Evolutionary conservation across 2,113 vertebrate genomes (phyloP), one percentile per base, ranked within the genome.

Genomic region (Gila orcuttii): DNA sequence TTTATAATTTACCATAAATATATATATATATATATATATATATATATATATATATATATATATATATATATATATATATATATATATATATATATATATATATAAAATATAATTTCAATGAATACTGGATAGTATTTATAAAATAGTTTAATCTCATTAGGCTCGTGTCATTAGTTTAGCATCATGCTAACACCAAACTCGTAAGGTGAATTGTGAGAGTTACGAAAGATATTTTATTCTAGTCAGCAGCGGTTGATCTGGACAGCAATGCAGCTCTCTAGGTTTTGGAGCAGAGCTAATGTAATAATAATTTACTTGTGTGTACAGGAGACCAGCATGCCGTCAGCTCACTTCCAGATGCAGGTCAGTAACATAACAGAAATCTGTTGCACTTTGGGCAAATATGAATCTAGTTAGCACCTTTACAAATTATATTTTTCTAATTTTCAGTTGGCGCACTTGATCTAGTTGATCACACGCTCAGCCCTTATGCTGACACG

Each of bases 371-470:
- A 25, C 57, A 31, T n/a, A 19, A 11, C 12, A 6, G 9, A 21
- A 42, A 64, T n/a, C 15, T 21, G 28, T 28, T 1, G 28, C 28
- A 4, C 31, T 21, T 10, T 57, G 39, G 1, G 57, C 42, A 76
- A 78, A 62, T 60, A 50, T 33, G 28, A 77, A 31, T 42, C n/a
- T 25, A 19, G 13, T 25, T 69, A 76, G 64, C 17, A 83, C 21
- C 9, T 47, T 31, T 21, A 50, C 50, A 71, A 47, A 62, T 47
- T 2, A 11, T 2, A 50, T 45, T 52, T 73, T 79, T 64, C 55
- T 36, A 13, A n/a, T 62, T 89, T 86, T 86, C 71, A 90, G 86
- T 60, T 36, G 82, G 82, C 17, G 64, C 17, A 3, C n/a, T 90
- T 57, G 66, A 77, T 36, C 5, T 77, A 47, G 84, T 57, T 50